These are phyloP conservation scores for Ciconia boyciana DNA, from an alignment of 2,113 vertebrate species.

Conservation along the genomic window DNA sequence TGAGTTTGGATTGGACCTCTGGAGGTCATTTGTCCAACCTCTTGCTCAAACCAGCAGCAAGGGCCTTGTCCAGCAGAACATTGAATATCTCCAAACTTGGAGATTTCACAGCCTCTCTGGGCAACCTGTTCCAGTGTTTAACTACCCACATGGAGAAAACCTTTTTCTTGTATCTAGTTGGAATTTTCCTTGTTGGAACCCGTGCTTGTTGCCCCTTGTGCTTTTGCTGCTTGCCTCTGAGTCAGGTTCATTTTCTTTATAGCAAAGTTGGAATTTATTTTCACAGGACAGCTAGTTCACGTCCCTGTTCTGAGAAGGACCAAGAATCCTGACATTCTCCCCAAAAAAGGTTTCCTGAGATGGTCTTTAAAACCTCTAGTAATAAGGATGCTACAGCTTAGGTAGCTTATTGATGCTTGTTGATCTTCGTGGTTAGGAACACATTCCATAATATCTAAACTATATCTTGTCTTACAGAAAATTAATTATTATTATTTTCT, in stretches of 20 bases:
- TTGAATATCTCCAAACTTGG: background rate
- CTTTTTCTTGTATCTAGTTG: background rate
- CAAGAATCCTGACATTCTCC: background rate
- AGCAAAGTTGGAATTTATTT: background rate
- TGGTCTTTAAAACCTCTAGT: background rate
- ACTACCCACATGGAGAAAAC: background rate
- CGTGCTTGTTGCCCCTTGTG: accelerated
- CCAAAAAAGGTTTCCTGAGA: background rate
- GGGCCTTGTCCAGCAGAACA: background rate
- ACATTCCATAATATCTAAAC: background rate
- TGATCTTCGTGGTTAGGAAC: background rate
- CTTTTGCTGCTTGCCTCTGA: background rate
- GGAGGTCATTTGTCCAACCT: background rate
- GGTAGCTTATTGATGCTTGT: background rate
- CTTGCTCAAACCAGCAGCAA: background rate
- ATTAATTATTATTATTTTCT: background rate
- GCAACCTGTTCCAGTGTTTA: background rate
- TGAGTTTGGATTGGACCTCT: background rate
- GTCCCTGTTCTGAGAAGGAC: background rate
- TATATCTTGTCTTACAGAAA: background rate
- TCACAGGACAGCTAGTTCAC: background rate
- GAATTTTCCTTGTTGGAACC: background rate
- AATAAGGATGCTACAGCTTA: background rate
- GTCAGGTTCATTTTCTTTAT: background rate
- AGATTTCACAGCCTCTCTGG: background rate